Percentiles rank a stretch among this genome's conserved stretches.
Evolutionary conservation across 2,888 invertebrate species (phyloP).

Genomic region (Nymphalis polychloros): DNA sequence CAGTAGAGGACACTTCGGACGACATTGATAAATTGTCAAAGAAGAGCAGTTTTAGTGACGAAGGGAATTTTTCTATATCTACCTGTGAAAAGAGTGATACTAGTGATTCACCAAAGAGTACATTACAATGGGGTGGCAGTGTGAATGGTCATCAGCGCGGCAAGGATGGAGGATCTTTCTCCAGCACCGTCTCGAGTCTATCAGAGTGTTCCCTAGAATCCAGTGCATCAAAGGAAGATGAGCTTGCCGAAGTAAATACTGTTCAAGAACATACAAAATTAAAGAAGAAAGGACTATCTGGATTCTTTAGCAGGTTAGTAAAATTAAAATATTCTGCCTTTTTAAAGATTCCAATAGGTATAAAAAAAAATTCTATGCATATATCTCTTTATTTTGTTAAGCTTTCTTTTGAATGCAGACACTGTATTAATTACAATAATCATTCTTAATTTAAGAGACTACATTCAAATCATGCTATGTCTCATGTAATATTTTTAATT

Average conservation of each 20-base stretch:
- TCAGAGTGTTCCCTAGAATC: constrained; percentile 87
- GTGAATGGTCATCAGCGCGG: constrained; percentile 78
- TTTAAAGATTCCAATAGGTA: neutral
- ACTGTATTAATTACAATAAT: neutral
- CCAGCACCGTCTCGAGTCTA: constrained; percentile 86
- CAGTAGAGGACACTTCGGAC: constrained; percentile 57
- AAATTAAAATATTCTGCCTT: neutral
- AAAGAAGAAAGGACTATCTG: constrained; percentile 83
- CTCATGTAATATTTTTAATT: too few species aligned
- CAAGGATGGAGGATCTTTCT: constrained; percentile 84
- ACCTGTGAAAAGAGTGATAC: constrained; percentile 79
- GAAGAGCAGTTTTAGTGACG: constrained; percentile 79
- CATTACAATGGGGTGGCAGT: constrained; percentile 74
- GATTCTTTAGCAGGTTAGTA: constrained; percentile 84
- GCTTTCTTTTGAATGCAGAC: neutral
- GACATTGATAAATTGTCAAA: constrained; percentile 75
- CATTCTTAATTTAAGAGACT: neutral
- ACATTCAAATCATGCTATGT: too few species aligned
- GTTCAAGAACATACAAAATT: constrained; percentile 70
- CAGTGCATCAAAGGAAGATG: constrained; percentile 78
- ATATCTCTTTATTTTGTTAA: neutral
- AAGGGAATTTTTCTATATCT: constrained; percentile 76
- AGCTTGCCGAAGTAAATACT: constrained; percentile 52
- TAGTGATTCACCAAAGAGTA: constrained; percentile 78
- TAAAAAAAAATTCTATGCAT: neutral